These are phyloP conservation scores for Poecile montanus DNA, from an alignment of 2,797 vertebrate species.

Conservation along the genomic window DNA sequence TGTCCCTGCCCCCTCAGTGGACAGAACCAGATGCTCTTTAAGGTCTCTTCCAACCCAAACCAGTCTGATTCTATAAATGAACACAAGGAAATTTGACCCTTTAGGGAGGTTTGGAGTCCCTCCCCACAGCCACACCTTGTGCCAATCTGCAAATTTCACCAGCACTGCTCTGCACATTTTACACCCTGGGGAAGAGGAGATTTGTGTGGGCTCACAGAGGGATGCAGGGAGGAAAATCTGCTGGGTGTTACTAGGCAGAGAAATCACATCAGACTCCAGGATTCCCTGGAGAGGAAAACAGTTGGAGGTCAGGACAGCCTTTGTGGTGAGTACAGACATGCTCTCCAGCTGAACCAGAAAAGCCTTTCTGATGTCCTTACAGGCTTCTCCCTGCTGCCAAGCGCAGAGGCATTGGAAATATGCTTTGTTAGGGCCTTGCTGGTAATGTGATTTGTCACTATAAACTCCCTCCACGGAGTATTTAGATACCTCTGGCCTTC, in stretches of 20 bases:
- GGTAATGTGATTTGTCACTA: not conserved
- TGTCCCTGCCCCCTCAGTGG: not conserved
- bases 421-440: not conserved
- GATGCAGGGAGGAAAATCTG: not conserved
- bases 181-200: not conserved
- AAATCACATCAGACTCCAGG: not conserved
- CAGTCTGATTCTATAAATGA: not conserved
- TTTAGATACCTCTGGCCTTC: not conserved
- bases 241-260: constrained; percentile 12
- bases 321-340: not conserved
- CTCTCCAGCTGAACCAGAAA: constrained; percentile 14
- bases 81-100: not conserved
- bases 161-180: not conserved
- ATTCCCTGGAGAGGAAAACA: not conserved
- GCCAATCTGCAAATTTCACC: not conserved
- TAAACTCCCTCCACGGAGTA: not conserved
- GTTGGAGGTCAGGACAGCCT: constrained; percentile 6
- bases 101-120: not conserved
- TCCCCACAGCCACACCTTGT: accelerated
- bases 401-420: not conserved
- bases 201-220: not conserved
- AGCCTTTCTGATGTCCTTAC: not conserved
- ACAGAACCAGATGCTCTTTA: not conserved
- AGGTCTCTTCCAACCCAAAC: not conserved
- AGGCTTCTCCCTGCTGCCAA: not conserved